phyloP scores from a whole-genome alignment of 2,888 invertebrate species.

The Himalopsyche kuldschensis region DNA sequence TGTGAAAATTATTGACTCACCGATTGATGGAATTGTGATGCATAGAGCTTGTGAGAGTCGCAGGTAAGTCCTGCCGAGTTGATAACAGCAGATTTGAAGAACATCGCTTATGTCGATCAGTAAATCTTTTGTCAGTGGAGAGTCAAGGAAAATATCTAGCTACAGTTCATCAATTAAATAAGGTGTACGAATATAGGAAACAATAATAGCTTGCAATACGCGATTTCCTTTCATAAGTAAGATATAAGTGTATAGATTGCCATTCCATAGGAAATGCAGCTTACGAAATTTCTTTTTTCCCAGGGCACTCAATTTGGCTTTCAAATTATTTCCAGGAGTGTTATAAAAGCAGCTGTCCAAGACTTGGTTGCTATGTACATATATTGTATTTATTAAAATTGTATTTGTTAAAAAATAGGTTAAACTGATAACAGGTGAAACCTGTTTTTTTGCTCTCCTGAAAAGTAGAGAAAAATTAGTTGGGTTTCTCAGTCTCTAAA shows the following conservation, averaged over 20 bases:
- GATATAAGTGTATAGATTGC: too few relatives aligned
- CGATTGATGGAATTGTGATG: constrained; percentile 86
- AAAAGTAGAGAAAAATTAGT: too few relatives aligned
- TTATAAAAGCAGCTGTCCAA: not conserved
- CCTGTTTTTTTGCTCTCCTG: too few relatives aligned
- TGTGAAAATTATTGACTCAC: constrained; percentile 59
- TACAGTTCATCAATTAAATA: not conserved
- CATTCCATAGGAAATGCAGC: too few relatives aligned
- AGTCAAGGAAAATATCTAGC: constrained; percentile 46
- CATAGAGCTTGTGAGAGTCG: constrained; percentile 85
- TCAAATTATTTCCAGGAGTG: too few relatives aligned
- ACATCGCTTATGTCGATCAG: constrained; percentile 97
- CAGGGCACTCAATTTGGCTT: too few relatives aligned
- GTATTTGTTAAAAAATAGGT: constrained; percentile 4
- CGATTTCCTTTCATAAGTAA: not conserved
- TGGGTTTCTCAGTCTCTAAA: too few relatives aligned
- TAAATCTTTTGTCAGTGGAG: constrained; percentile 68
- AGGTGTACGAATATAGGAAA: not conserved
- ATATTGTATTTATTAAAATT: not conserved
- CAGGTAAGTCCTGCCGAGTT: constrained; percentile 90
- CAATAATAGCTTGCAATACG: not conserved
- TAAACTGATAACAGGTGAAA: too few relatives aligned
- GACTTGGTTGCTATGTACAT: too few relatives aligned
- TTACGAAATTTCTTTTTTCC: too few relatives aligned
- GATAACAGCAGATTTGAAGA: constrained; percentile 95